These are phyloP conservation scores for Theocolax elegans DNA, from an alignment of 1,140 invertebrate genomes.

Conservation along the genomic window DNA sequence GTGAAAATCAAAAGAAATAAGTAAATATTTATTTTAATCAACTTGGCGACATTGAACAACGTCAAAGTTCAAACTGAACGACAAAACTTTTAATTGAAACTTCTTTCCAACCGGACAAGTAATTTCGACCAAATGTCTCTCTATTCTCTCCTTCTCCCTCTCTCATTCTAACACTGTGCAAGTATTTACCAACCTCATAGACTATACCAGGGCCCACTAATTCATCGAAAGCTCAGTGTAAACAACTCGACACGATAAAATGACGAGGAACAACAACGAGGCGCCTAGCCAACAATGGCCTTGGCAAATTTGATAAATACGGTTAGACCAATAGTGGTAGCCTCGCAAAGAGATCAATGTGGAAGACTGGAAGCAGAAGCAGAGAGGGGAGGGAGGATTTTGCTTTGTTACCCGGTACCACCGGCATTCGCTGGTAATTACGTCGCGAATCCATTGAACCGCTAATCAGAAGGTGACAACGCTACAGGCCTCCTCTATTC, in stretches of 20 bases:
- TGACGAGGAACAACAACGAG: not conserved
- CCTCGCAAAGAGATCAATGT: not conserved
- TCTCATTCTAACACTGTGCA: not conserved
- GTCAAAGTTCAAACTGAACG: not conserved
- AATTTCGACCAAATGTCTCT: not conserved
- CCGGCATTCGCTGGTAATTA: constrained; percentile 44
- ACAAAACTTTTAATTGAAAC: not conserved
- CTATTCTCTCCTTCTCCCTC: no score
- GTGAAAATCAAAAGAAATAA: not conserved
- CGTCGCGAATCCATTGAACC: constrained; percentile 48
- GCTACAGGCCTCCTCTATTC: constrained; percentile 21
- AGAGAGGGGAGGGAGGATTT: not conserved
- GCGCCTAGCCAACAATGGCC: not conserved
- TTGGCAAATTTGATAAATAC: not conserved
- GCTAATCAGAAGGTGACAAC: constrained; percentile 52
- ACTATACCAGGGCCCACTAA: no score
- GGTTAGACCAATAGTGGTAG: not conserved
- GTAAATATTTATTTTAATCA: not conserved
- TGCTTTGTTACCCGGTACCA: constrained; percentile 3
- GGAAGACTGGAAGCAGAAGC: not conserved
- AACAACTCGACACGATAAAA: not conserved
- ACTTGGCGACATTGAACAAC: not conserved
- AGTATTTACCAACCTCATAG: not conserved
- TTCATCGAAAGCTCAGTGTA: not conserved
- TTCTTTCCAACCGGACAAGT: not conserved